Base-by-base conservation (phyloP, 1,140 invertebrate species). In the Sminthurides bifidus region DNA sequence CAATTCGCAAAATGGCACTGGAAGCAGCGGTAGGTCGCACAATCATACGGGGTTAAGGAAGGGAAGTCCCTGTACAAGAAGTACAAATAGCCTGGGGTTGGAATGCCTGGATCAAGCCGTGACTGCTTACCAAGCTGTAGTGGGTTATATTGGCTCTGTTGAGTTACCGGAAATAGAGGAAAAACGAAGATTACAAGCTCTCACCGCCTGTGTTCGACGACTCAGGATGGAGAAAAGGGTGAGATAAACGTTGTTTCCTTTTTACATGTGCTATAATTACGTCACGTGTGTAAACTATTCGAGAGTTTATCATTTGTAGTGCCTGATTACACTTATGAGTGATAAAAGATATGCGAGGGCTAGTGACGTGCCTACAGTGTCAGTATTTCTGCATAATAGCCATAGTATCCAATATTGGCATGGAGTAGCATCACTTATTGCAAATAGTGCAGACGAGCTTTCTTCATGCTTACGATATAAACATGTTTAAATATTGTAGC, bases 101-200 rank as follows among this genome's bases (percentile, higher is more conserved):
- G 56, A 58, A 15, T 43, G 33, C 52, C 10, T n/a, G 26, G 50
- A 27, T n/a, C 31, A 29, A 35, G 26, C 45, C 3, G 24, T 6
- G 19, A 5, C 29, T 26, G 19, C 27, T n/a, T 58, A 52, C 30
- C 58, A 55, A 54, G 86, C 85, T 0, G 80, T 95, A 15, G 87
- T 95, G 2, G 91, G 92, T 0, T 96, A 95, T 70, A 75, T 95
- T 44, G 92, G 92, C 3, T 93, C 91, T 0, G 92, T 95, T 46
- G 92, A 95, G 72, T 92, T 92, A 75, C 91, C 91, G 0, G 85
- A 91, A 66, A 73, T 85, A 37, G 80, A 83, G 48, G 54, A 56
- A 27, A 64, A 54, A 19, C 29, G 71, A n/a, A 63, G 71, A 6
- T 63, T 78, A 23, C 72, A 81, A 70, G 77, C 80, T 44, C 71